Percentiles rank a stretch among this genome's conserved stretches.
Evolutionary conservation across 2,113 vertebrate genomes (phyloP).

Genomic region (Semicossyphus pulcher): DNA sequence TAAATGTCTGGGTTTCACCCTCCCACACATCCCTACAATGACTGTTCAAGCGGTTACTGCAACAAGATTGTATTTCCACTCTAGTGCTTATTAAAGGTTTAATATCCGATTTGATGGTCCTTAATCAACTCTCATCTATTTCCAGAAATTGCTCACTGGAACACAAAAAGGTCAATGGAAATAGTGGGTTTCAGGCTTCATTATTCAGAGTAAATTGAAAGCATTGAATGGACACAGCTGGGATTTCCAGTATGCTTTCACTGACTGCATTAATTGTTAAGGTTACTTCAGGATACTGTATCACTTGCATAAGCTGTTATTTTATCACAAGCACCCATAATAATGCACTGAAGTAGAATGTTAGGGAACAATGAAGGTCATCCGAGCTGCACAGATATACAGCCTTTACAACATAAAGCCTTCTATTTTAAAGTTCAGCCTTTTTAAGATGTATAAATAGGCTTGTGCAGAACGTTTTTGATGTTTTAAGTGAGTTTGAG

Average conservation of each 20-base stretch:
- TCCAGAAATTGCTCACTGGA: background rate
- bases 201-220: conserved; percentile 51
- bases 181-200: background rate
- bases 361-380: conserved; percentile 27
- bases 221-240: background rate
- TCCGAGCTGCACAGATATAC: too few relatives aligned
- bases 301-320: background rate
- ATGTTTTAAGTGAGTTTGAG: too few relatives aligned
- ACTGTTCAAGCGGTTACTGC: background rate
- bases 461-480: too few relatives aligned
- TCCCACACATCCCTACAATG: background rate
- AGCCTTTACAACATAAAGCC: too few relatives aligned
- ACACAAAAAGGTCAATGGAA: conserved; percentile 29
- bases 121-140: conserved; percentile 14
- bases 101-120: background rate
- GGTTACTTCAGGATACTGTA: conserved; percentile 16
- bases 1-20: background rate
- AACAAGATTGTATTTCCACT: background rate
- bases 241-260: conserved; percentile 30
- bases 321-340: conserved; percentile 17
- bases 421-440: too few relatives aligned
- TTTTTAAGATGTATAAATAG: too few relatives aligned
- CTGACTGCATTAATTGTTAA: conserved; percentile 20
- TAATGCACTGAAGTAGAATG: conserved; percentile 24
- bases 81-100: background rate